Base-by-base conservation (phyloP, 1,140 invertebrate species). In the Trissolcus basalis region DNA sequence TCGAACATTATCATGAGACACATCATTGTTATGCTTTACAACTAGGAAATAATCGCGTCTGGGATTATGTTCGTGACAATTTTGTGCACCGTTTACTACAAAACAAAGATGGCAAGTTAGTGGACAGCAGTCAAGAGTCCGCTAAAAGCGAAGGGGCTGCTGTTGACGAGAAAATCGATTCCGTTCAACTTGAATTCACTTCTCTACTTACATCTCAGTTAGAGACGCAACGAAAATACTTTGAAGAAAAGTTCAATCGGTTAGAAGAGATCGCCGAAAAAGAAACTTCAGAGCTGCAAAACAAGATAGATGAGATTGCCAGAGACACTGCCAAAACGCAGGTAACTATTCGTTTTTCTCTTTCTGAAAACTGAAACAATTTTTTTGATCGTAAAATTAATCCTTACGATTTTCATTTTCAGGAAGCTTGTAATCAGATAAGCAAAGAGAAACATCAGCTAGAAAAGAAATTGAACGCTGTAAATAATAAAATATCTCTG, bases 41-140 rank as follows among this genome's bases (percentile, higher is more conserved):
- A 84, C 86, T 99, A 33, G 97, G 96, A 0, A 97, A 96, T 45
- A 97, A 98, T 82, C 89, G 96, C 45, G 98, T 99, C 0, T 99
- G 98, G 98, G 98, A 99, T 86, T 99, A 99, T 88, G 96, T 90
- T 82, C 92, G 93, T 0, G 97, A 99, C 87, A 99, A 98, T 88
- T 99, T 98, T 89, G 98, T 99, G 0, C 97, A 99, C 90, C 91
- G 98, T 10, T 87, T 99, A 12, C 91, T 98, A 3, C 97, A 98
- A 88, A 98, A 97, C 88, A 98, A 99, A 89, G 98, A 99, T 91
- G 98, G 98, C 4, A 99, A 99, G 89, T 90, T 99, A 82, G 97
- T 99, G 0, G 91, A 92, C 59, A 89, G 88, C 36, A 80, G 86
- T 12, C 88, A 87, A 13, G 90, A 91, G 68, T 85, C 84, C 3